These are phyloP conservation scores for Cyanoramphus novaezelandiae DNA, from an alignment of 2,113 vertebrate species.

Conservation along the genomic window DNA sequence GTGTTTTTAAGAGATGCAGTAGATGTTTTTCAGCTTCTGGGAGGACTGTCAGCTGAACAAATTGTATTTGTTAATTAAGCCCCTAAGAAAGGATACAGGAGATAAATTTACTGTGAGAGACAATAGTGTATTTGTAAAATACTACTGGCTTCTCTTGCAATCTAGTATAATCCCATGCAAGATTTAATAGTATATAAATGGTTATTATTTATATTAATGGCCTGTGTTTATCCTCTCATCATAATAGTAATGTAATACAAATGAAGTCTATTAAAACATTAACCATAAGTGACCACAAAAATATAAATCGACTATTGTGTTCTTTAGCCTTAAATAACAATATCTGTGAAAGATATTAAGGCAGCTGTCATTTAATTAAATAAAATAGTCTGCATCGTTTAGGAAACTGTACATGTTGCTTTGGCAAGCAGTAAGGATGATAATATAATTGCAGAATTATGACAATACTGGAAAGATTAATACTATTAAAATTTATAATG, in stretches of 20 bases:
- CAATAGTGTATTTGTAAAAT: background rate
- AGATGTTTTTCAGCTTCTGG: background rate
- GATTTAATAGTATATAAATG: background rate
- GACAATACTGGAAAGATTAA: background rate
- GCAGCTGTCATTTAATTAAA: background rate
- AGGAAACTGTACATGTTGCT: background rate
- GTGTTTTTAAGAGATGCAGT: background rate
- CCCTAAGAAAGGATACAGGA: background rate
- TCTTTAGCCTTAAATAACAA: background rate
- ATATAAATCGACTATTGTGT: background rate
- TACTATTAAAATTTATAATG: background rate
- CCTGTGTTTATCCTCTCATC: background rate
- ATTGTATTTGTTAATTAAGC: background rate
- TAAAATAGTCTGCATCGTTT: background rate
- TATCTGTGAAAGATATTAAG: background rate
- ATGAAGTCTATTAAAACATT: background rate
- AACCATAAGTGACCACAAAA: background rate
- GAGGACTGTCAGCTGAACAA: background rate
- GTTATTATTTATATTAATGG: background rate
- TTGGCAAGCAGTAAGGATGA: background rate
- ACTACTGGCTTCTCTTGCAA: background rate
- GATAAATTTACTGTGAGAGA: background rate
- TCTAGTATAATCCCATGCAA: background rate
- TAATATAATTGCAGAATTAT: background rate
- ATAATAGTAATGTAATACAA: background rate